Evolutionary conservation across 2,888 invertebrate species (phyloP), one percentile per base, ranked within the genome.

Genomic region (Galeruca laticollis): DNA sequence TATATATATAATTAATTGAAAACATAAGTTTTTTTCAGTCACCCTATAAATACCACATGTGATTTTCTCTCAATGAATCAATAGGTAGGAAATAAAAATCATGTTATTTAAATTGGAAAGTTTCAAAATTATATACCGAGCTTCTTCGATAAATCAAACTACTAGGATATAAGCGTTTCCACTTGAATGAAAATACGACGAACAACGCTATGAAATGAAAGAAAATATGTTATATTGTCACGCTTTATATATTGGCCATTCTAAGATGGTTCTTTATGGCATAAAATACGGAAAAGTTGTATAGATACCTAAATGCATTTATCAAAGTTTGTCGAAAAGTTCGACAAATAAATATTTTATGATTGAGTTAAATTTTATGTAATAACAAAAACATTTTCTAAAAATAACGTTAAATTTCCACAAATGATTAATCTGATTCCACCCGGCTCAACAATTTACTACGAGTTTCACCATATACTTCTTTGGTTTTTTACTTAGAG

Each of bases 111-210:
- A 74, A 75, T 75, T 72, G 73, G 72, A 73, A 75, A 73, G 68
- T 75, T 76, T 40, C 63, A 21, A 61, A 63, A 73, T 69, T 70
- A 72, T 26, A 26, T 71, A 65, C 60, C 49, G 63, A 70, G 69
- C 59, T 73, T 71, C 65, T 69, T 43, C 69, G 60, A 73, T 75
- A 73, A 73, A 75, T 75, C 75, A 75, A 75, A 69, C 75, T 69
- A 76, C 74, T 72, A 74, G 73, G 70, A 72, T 76, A 69, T 75
- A 68, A 76, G 72, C 66, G 73, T 75, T 76, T 74, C 75, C 68
- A 71, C 76, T 74, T 75, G 72, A 74, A 72, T 73, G 72, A 64
- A 72, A 77, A 76, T 73, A 72, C 71, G 74, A 75, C 71, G 73
- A 73, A 51, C 63, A 43, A 54, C 52, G 60, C 40, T 52, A 63